These are phyloP conservation scores for Paralichthys olivaceus DNA, from an alignment of 2,113 vertebrate species.

Conservation along the genomic window DNA sequence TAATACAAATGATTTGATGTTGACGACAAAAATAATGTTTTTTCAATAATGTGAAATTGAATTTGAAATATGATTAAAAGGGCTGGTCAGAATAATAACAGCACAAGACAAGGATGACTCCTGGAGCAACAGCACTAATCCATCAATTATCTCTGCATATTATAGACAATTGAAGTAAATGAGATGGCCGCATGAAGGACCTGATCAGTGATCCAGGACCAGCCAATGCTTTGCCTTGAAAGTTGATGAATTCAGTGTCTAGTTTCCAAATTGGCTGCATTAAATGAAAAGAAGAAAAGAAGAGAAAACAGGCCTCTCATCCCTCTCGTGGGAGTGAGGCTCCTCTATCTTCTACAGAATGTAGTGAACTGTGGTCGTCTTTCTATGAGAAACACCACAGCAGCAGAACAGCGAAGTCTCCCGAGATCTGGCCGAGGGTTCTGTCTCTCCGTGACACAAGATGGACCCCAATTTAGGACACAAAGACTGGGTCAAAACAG, in stretches of 20 bases:
- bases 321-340: slow-evolving; percentile 25
- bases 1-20: not conserved
- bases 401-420: slow-evolving; percentile 57
- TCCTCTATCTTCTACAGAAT: slow-evolving; percentile 18
- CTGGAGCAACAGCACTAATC: slow-evolving; percentile 20
- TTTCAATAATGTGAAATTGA: slow-evolving; percentile 14
- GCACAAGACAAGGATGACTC: slow-evolving; percentile 5
- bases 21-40: slow-evolving; percentile 20
- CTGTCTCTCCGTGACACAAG: slow-evolving; percentile 53
- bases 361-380: slow-evolving; percentile 50
- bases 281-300: not conserved
- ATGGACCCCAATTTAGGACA: slow-evolving; percentile 75
- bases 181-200: slow-evolving; percentile 48
- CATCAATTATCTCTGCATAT: slow-evolving; percentile 35
- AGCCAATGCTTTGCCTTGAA: slow-evolving; percentile 21
- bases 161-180: slow-evolving; percentile 56
- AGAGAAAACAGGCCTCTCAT: slow-evolving; percentile 2
- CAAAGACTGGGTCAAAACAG: slow-evolving; percentile 67
- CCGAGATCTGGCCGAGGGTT: slow-evolving; percentile 53
- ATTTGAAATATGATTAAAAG: not conserved
- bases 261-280: slow-evolving; percentile 41
- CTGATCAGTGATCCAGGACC: slow-evolving; percentile 55
- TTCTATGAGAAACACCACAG: slow-evolving; percentile 45
- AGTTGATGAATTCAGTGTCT: slow-evolving; percentile 32
- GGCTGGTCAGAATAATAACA: slow-evolving; percentile 9